Base-by-base conservation (phyloP, 2,888 invertebrate species). In the Tachina grossa region DNA sequence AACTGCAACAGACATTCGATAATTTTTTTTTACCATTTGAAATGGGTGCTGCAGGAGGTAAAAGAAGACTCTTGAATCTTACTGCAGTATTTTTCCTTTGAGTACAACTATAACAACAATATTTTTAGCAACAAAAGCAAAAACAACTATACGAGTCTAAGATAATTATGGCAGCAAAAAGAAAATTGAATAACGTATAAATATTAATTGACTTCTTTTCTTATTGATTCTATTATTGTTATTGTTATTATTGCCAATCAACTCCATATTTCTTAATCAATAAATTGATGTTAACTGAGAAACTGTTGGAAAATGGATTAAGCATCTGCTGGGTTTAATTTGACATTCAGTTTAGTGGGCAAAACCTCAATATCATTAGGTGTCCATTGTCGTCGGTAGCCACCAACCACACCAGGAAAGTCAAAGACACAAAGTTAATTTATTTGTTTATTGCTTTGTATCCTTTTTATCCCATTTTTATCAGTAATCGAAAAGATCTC, bases 301-400 rank as follows among this genome's bases (percentile, higher is more conserved):
- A 31, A 31, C 10, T 57, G 47, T 19, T 63, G 53, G 22, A 9
- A n/a, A n/a, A 6, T 1, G 39, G 45, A 68, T 68, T 53, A 11
- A 66, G 77, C 85, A 85, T 83, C 85, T 85, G 85, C 83, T 83
- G 72, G 47, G 16, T 82, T 83, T 85, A 79, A 74, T 82, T 71
- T 85, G 85, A 83, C 85, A 83, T 79, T 85, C 72, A 22, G 72
- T 76, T 72, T 66, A 77, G 85, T 83, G 74, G 85, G 85, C 83
- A 68, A 72, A 72, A 76, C 85, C 85, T 79, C 83, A 85, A 85
- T 71, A 77, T 83, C 85, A 83, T 85, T 80, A 85, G 79, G 66
- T 45, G 79, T 31, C 55, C 79, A 80, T 83, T 85, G 79, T 85
- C 61, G 65, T 16, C 31, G 31, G 49, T 11, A 53, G 10, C 43